Evolutionary conservation across 1,140 invertebrate species (phyloP).

Genomic region (Calliopsis andreniformis): DNA sequence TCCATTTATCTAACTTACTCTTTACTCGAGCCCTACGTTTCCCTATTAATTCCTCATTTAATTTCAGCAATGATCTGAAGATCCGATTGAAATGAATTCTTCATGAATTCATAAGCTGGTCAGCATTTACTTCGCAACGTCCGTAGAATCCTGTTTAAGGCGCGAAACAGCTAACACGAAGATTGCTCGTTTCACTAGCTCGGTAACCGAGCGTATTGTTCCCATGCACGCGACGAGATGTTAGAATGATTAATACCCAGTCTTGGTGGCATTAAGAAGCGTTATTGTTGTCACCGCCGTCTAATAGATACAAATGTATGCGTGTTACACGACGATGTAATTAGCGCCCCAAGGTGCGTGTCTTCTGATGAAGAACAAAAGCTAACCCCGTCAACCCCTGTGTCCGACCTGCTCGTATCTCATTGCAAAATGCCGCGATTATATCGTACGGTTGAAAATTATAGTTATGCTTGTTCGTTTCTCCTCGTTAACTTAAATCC

Average conservation of each 20-base stretch:
- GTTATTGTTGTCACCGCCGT: slow-evolving; percentile 64
- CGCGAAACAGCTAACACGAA: neutral
- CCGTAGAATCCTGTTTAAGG: neutral
- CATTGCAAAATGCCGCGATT: slow-evolving; percentile 31
- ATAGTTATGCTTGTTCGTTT: slow-evolving; percentile 24
- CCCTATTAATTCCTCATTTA: too few species aligned
- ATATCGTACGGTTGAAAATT: slow-evolving; percentile 14
- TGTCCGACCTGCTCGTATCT: slow-evolving; percentile 21
- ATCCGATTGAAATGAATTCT: too few species aligned
- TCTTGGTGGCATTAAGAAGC: slow-evolving; percentile 51
- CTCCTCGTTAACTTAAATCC: neutral
- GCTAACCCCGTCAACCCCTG: neutral
- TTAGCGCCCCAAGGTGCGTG: slow-evolving; percentile 58
- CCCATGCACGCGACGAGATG: slow-evolving; percentile 14
- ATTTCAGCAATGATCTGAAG: too few species aligned
- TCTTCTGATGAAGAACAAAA: slow-evolving; percentile 8
- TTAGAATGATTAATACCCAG: slow-evolving; percentile 56
- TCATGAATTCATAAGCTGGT: too few species aligned
- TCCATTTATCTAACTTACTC: too few species aligned
- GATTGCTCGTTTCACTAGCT: slow-evolving; percentile 13
- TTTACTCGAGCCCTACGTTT: too few species aligned
- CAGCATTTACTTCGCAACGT: too few species aligned
- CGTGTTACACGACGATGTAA: slow-evolving; percentile 56
- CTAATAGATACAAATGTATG: slow-evolving; percentile 74
- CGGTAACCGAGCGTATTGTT: slow-evolving; percentile 1